Percentiles rank a stretch among this genome's conserved stretches.
These are phyloP conservation scores for Acropternis orthonyx DNA, from an alignment of 2,797 vertebrate genomes.

Conservation along the genomic window DNA sequence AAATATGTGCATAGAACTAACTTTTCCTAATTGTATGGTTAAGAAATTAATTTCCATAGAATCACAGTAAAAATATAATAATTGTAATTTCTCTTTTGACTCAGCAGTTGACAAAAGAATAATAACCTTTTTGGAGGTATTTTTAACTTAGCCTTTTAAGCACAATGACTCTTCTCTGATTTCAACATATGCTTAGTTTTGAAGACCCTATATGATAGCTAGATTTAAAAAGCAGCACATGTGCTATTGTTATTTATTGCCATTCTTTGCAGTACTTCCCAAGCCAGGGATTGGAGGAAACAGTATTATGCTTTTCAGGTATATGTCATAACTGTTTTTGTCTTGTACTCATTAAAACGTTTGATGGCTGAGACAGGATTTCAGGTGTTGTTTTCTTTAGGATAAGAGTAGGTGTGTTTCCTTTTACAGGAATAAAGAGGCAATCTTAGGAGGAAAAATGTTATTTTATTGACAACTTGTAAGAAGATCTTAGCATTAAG, in stretches of 20 bases:
- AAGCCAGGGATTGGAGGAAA: background rate
- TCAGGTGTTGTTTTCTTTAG: background rate
- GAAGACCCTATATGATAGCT: background rate
- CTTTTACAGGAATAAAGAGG: background rate
- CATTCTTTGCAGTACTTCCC: background rate
- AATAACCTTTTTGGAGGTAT: background rate
- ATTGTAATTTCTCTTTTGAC: conserved; percentile 23
- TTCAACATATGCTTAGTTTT: background rate
- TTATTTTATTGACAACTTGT: background rate
- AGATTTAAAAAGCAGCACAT: background rate
- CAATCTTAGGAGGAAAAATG: background rate
- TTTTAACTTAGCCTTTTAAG: conserved; percentile 11
- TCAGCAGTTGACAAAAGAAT: conserved; percentile 6
- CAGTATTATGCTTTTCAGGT: background rate
- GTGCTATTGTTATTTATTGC: background rate
- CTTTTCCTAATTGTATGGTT: conserved; percentile 21
- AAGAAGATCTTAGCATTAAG: background rate
- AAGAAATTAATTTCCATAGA: conserved; percentile 38
- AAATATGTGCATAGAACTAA: conserved; percentile 28
- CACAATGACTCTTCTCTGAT: background rate
- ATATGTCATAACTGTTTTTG: background rate
- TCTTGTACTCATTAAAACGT: background rate
- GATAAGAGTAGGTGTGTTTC: background rate
- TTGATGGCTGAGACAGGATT: background rate
- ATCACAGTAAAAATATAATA: background rate